Base-by-base conservation (phyloP, 2,888 invertebrate species). In the Ectemnius cavifrons region DNA sequence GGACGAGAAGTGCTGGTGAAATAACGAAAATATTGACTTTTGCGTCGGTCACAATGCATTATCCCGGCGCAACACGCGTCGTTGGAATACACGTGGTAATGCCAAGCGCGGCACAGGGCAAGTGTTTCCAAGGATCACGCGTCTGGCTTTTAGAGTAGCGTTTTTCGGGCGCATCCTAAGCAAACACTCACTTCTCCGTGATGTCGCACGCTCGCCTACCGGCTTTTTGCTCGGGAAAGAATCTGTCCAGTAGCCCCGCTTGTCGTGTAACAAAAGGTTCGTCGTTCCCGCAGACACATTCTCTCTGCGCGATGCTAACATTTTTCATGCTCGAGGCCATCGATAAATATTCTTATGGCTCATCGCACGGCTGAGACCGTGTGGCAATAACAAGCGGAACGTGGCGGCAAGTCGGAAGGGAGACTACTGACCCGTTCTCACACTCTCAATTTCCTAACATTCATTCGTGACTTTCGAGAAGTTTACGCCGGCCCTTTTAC, bases 91-190 rank as follows among this genome's bases (percentile, higher is more conserved):
- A 37, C 65, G 46, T 63, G 65, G 71, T 67, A 72, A 67, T 72
- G 49, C 49, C 61, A 73, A 14, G 27, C 62, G 28, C 61, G 58
- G 49, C 11, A 18, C 45, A 49, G 67, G 16, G 57, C 71, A 69
- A 77, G 78, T 80, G 77, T 81, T 81, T 81, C 11, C 76, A 71
- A 73, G 56, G 62, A 78, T 72, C 64, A 59, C 37, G 73, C 65
- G 71, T 2, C 52, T 49, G 45, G 85, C 86, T 85, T 86, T 86
- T 86, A 86, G 75, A 79, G 79, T 71, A 67, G n/a, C 5, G 78
- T 83, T 87, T 84, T 87, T 80, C 79, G 80, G 78, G 52, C 80
- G 81, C 78, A 77, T 79, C 86, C 87, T 86, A 87, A 86, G 77
- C 82, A 87, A 86, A 86, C 83, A 86, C 69, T 73, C 74, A 37